Conservation (phyloP, 2,888 invertebrate genomes). For the Osedax fenrisi region DNA sequence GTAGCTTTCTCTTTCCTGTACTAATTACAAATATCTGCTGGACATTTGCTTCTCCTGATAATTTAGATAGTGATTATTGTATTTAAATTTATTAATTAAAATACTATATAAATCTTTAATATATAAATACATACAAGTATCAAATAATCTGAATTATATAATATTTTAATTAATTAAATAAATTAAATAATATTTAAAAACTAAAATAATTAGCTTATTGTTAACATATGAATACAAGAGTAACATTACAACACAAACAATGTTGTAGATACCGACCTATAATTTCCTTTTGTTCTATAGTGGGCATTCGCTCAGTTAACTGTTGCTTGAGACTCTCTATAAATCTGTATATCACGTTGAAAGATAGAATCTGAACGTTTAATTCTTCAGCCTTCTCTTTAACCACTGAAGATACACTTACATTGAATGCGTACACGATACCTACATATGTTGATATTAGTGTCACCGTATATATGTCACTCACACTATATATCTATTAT, state of each 20-base stretch:
- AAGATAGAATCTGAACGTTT: constrained; percentile 58
- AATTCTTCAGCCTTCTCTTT: constrained; percentile 53
- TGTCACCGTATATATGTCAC: too few relatives aligned
- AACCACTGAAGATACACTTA: constrained; percentile 47
- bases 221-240: too few relatives aligned
- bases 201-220: too few relatives aligned
- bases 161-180: too few relatives aligned
- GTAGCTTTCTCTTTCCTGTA: constrained; percentile 60
- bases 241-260: too few relatives aligned
- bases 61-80: too few relatives aligned
- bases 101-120: too few relatives aligned
- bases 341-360: constrained; percentile 83
- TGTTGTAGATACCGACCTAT: constrained; percentile 56
- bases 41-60: constrained; percentile 74
- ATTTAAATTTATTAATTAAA: background rate
- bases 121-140: too few relatives aligned
- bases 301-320: constrained; percentile 64
- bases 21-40: constrained; percentile 67
- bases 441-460: constrained; percentile 55
- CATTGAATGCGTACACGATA: constrained; percentile 78
- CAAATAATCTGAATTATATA: too few relatives aligned
- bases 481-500: too few relatives aligned
- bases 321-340: constrained; percentile 74
- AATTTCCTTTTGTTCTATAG: constrained; percentile 63
- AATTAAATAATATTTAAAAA: too few relatives aligned